These are phyloP conservation scores for Antrozous pallidus DNA, from an alignment of 2,797 vertebrate species.

Conservation along the genomic window DNA sequence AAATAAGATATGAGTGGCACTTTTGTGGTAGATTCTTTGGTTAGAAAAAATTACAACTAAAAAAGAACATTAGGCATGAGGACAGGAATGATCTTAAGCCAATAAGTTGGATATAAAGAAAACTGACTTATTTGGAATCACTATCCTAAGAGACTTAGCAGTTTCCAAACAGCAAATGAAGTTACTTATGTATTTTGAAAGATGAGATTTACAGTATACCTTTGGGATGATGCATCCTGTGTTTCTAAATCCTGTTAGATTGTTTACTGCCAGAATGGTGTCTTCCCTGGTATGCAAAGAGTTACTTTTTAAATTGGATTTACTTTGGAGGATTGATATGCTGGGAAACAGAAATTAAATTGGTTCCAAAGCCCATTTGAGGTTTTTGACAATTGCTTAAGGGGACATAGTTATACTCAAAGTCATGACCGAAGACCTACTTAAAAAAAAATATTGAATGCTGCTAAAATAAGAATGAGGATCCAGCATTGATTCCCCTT, in stretches of 20 bases:
- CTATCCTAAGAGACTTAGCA: background rate
- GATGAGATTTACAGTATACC: background rate
- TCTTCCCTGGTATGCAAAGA: slow-evolving; percentile 23
- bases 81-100: background rate
- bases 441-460: slow-evolving; percentile 14
- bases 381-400: slow-evolving; percentile 53
- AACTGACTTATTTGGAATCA: background rate
- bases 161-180: background rate
- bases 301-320: slow-evolving; percentile 52
- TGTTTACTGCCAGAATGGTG: background rate
- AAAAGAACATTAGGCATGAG: background rate
- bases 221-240: background rate
- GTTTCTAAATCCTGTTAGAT: slow-evolving; percentile 22
- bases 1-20: background rate
- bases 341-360: slow-evolving; percentile 20
- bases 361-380: slow-evolving; percentile 20
- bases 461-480: slow-evolving; percentile 33
- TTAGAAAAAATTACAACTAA: background rate
- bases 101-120: background rate
- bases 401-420: background rate
- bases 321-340: background rate
- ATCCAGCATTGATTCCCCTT: background rate
- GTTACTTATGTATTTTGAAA: slow-evolving; percentile 30
- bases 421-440: background rate
- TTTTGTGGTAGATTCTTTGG: background rate